Base-by-base conservation (phyloP, 2,888 invertebrate species). In the Hemithea aestivaria region DNA sequence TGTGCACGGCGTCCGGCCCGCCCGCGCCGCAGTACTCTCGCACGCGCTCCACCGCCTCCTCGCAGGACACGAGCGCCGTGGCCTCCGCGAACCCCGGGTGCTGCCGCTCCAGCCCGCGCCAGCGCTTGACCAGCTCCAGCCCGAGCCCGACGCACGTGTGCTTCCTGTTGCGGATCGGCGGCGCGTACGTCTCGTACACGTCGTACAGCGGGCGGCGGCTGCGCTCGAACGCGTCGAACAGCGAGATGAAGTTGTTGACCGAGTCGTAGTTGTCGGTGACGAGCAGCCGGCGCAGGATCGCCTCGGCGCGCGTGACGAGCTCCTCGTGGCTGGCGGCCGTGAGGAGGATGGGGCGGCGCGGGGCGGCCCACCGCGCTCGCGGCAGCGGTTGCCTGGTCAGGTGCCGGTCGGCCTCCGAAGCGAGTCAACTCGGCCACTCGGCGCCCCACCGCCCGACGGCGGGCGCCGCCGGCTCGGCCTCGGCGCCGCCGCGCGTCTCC, bases 341-440 rank as follows among this genome's bases (percentile, higher is more conserved):
- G 43, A 79, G 71, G 22, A 51, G 40, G 27, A 57, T 48, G 43
- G 53, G 32, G 33, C 42, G 48, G 54, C 58, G 62, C 53, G 66
- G 73, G 65, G 56, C 63, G 57, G 65, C 56, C 62, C 64, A 60
- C 51, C 57, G 53, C 49, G 58, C 53, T 49, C 49, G 60, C 59
- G 58, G 66, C 67, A 71, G 61, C 59, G 65, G 56, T 68, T 66
- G 53, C 57, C 63, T 60, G 69, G 64, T 66, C 70, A 64, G 65
- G 58, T 58, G 66, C 59, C 66, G 57, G 57, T 66, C 70, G 73
- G 63, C 66, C 66, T 56, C 66, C 66, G 88, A 87, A 90, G 91
- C 93, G 96, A 96, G 96, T 96, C 96, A 96, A 96, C 96, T 96
- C 89, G 96, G 96, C 96, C 96, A 96, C 88, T 96, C 96, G 88